Conservation (phyloP, 2,888 invertebrate genomes). For the Papilio elwesi region DNA sequence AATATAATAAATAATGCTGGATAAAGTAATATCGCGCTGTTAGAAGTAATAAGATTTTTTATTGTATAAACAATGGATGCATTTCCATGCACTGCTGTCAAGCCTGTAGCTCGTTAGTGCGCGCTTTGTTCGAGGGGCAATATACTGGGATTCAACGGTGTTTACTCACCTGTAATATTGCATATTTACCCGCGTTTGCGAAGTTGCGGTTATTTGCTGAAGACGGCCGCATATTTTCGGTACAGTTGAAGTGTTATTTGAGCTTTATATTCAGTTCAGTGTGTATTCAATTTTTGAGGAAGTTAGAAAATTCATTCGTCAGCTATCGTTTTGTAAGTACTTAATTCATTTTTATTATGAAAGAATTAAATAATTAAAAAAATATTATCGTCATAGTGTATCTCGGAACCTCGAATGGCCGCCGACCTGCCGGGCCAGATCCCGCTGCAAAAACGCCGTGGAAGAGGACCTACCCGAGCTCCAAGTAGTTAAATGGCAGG, state of each 20-base stretch:
- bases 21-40: not conserved
- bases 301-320: constrained; percentile 7
- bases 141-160: constrained; percentile 36
- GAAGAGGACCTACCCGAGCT: too few relatives aligned
- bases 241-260: constrained; percentile 15
- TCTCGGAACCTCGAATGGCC: too few relatives aligned
- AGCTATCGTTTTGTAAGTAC: too few relatives aligned
- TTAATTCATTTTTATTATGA: too few relatives aligned
- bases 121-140: constrained; percentile 26
- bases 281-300: constrained; percentile 13
- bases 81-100: constrained; percentile 15
- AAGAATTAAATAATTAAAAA: too few relatives aligned
- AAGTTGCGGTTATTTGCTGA: constrained; percentile 32
- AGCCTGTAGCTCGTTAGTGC: constrained; percentile 13
- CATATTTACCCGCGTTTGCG: constrained; percentile 37
- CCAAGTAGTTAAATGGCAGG: too few relatives aligned
- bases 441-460: too few relatives aligned
- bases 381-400: too few relatives aligned
- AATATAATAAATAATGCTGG: too few relatives aligned
- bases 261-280: constrained; percentile 13
- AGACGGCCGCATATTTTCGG: constrained; percentile 28
- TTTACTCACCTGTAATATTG: constrained; percentile 41
- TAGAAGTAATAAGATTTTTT: not conserved
- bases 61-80: not conserved
- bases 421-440: too few relatives aligned